Evolutionary conservation across 2,888 invertebrate species (phyloP).

Genomic region (Parelbella ahira): DNA sequence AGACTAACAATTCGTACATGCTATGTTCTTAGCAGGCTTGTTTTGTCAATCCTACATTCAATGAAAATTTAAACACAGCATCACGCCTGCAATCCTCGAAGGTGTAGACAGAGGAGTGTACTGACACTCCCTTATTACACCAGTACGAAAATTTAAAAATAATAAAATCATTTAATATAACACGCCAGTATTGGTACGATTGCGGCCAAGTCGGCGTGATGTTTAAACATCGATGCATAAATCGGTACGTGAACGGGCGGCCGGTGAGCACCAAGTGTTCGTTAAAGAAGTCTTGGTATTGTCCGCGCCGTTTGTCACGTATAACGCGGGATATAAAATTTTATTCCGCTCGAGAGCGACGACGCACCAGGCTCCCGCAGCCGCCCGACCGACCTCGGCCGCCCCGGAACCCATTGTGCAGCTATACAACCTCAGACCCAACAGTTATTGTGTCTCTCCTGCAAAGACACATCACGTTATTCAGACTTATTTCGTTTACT

Average conservation of each 20-base stretch:
- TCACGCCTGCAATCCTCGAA: no score
- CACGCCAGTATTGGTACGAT: not conserved
- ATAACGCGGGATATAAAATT: constrained; percentile 66
- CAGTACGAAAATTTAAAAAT: no score
- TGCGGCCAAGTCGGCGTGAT: constrained; percentile 3
- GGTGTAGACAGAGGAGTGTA: no score
- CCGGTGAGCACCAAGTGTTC: constrained; percentile 37
- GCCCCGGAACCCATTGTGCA: constrained; percentile 44
- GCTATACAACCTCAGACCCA: constrained; percentile 42
- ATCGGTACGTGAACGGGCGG: constrained; percentile 38
- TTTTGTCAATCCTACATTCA: not conserved
- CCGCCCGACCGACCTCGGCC: constrained; percentile 50
- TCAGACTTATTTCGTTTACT: no score
- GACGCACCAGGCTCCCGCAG: constrained; percentile 48
- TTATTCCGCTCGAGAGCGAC: constrained; percentile 58
- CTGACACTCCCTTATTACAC: no score
- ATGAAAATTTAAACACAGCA: no score
- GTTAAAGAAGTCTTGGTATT: constrained; percentile 55
- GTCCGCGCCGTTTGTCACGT: constrained; percentile 61
- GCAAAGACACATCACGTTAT: no score
- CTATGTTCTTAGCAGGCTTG: no score
- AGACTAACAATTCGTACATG: no score
- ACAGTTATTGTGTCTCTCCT: constrained; percentile 41
- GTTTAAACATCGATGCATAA: constrained; percentile 22
- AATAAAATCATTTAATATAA: no score